Evolutionary conservation across 1,140 invertebrate genomes (phyloP).

Genomic region (Subanguina moxae): DNA sequence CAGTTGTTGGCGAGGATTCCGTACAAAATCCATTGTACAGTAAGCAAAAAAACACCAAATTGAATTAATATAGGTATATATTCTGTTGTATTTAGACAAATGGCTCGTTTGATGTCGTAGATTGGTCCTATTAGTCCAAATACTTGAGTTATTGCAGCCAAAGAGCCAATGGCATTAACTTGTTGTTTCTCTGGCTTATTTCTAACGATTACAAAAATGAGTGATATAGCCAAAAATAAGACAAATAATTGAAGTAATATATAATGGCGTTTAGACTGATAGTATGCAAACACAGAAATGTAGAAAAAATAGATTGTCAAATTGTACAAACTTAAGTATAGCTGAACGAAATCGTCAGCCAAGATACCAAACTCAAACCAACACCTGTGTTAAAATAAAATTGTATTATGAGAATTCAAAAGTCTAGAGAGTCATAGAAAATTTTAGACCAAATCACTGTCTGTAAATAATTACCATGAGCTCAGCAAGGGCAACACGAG

Average conservation of each 20-base stretch:
- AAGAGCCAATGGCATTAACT: constrained; percentile 42
- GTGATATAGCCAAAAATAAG: constrained; percentile 20
- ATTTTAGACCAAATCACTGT: too few relatives aligned
- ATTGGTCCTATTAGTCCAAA: constrained; percentile 45
- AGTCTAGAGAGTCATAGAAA: too few relatives aligned
- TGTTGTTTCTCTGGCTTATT: constrained; percentile 16
- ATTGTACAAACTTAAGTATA: constrained; percentile 49
- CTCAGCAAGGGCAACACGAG: constrained; percentile 52
- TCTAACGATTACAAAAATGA: constrained; percentile 42
- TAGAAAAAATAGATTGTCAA: constrained; percentile 47
- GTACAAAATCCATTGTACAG: constrained; percentile 46
- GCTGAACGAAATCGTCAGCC: constrained; percentile 49
- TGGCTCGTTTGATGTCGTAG: constrained; percentile 49
- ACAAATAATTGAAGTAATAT: constrained; percentile 37
- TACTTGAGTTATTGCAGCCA: constrained; percentile 48
- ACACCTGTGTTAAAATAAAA: background rate
- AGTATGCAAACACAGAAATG: constrained; percentile 49
- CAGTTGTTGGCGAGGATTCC: constrained; percentile 35
- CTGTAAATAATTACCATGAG: constrained; percentile 28
- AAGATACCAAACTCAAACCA: constrained; percentile 44
- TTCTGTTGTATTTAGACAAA: constrained; percentile 45
- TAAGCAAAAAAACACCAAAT: constrained; percentile 43
- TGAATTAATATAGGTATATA: constrained; percentile 48
- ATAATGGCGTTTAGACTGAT: constrained; percentile 49
- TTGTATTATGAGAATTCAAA: background rate